These are phyloP conservation scores for Scelioninae gen. 2 DNA, from an alignment of 2,888 invertebrate species.

Conservation along the genomic window DNA sequence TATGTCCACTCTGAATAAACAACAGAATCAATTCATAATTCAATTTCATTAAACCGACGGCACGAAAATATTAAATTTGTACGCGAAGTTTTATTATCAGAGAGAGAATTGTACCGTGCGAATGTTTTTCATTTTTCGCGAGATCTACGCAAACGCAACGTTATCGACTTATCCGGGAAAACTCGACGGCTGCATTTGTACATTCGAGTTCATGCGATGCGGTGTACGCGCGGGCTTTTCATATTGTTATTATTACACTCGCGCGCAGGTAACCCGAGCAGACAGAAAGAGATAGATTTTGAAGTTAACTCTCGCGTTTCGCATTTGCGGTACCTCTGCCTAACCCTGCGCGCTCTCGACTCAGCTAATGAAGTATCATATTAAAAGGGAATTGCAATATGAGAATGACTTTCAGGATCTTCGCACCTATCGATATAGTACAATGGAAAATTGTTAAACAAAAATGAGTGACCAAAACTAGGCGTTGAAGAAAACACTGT, in stretches of 20 bases:
- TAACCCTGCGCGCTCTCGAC: conserved; percentile 61
- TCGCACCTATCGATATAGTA: no score
- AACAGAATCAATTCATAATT: no score
- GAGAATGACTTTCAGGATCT: no score
- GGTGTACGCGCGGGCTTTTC: conserved; percentile 34
- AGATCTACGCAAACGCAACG: conserved; percentile 72
- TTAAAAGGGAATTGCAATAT: conserved; percentile 70
- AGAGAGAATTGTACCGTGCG: no score
- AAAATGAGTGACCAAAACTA: no score
- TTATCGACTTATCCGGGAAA: conserved; percentile 69
- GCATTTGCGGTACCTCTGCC: conserved; percentile 60
- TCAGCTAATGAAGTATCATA: conserved; percentile 72
- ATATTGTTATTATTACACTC: conserved; percentile 28
- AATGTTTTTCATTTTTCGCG: conserved; percentile 45
- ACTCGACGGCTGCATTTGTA: conserved; percentile 34
- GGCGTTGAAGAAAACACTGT: no score
- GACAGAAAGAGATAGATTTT: conserved; percentile 48
- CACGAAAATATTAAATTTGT: no score
- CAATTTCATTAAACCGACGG: no score
- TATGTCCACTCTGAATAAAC: no score
- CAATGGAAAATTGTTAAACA: no score
- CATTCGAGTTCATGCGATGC: conserved; percentile 31
- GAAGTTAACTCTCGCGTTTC: conserved; percentile 45
- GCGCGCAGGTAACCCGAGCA: conserved; percentile 34
- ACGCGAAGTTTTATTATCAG: no score